Evolutionary conservation across 2,797 vertebrate species (phyloP), one percentile per base, ranked within the genome.

Genomic region (Phrynocephalus forsythii): DNA sequence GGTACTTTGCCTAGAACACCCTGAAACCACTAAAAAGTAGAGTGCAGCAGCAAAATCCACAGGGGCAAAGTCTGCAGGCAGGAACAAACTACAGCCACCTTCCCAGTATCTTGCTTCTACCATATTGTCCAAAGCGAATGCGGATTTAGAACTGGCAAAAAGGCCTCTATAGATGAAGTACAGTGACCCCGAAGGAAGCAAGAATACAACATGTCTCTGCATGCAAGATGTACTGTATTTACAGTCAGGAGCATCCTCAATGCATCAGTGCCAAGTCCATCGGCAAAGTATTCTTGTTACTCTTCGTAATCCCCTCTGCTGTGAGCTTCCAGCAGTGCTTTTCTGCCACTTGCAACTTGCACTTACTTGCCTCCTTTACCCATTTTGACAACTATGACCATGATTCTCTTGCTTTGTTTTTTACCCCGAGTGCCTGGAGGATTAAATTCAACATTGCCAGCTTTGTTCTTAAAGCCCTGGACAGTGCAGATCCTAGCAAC

Each of bases 241-340:
- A 28, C 38, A 66, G 15, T 76, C 83, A 84, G 72, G 48, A 84
- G 50, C 68, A 60, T 79, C 50, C 44, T 86, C 68, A 84, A 79
- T 84, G 73, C 69, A 68, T 76, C 52, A 66, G 77, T 84, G 87
- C 56, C 77, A 84, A 80, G 60, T 81, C 60, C 79, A 66, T 81
- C 38, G 68, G 82, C 79, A 82, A 86, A 48, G 38, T 80, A 80
- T 84, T 67, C 48, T 48, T 88, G 77, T 84, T 84, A 79, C 78
- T 67, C 63, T n/a, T 71, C 80, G 77, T 88, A 88, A 80, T 79
- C 77, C 50, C 82, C 68, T 84, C 82, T 84, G 48, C 78, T 72
- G 38, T 88, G 69, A 80, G 68, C 68, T 88, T 84, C 87, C 60
- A 72, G 71, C 87, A 73, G 24, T 67, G 82, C 77, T 80, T 88